Percentiles rank a stretch among this genome's conserved stretches.
Evolutionary conservation across 1,140 invertebrate species (phyloP).

Genomic region (Cepaea nemoralis): DNA sequence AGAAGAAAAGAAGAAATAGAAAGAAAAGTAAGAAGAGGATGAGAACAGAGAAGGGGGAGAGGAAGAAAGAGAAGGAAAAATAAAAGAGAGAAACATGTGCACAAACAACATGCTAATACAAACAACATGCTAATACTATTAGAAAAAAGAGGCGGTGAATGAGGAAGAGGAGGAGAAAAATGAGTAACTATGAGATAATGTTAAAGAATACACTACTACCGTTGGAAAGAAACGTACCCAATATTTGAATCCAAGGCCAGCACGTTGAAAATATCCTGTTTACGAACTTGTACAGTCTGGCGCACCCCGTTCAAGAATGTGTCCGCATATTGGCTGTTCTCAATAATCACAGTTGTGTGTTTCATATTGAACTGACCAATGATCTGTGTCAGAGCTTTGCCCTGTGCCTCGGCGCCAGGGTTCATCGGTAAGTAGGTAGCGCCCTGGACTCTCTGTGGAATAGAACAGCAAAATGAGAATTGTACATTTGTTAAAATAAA

Average conservation of each 20-base stretch:
- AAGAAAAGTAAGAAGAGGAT: too few relatives aligned
- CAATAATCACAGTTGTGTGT: conserved; percentile 42
- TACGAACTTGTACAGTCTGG: background rate
- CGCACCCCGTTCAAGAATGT: conserved; percentile 47
- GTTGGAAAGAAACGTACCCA: background rate
- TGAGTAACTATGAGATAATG: too few relatives aligned
- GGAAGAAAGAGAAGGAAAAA: too few relatives aligned
- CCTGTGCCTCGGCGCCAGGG: conserved; percentile 36
- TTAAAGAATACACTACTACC: too few relatives aligned
- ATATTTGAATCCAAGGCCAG: background rate
- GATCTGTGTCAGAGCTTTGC: conserved; percentile 41
- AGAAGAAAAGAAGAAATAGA: too few relatives aligned
- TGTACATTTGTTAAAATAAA: too few relatives aligned
- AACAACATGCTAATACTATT: too few relatives aligned
- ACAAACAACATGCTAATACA: too few relatives aligned
- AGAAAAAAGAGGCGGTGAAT: background rate
- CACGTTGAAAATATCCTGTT: conserved; percentile 36
- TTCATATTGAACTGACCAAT: conserved; percentile 50
- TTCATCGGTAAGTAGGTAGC: conserved; percentile 25
- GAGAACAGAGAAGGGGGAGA: too few relatives aligned
- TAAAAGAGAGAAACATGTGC: too few relatives aligned
- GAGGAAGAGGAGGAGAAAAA: background rate
- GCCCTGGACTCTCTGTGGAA: conserved; percentile 26
- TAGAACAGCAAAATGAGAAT: conserved; percentile 1
- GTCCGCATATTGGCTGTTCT: conserved; percentile 38